A percentile compares a stretch with the other conserved stretches of the same genome.
phyloP scores from a whole-genome alignment of 2,113 vertebrate genomes.

The Hiodon alosoides region DNA sequence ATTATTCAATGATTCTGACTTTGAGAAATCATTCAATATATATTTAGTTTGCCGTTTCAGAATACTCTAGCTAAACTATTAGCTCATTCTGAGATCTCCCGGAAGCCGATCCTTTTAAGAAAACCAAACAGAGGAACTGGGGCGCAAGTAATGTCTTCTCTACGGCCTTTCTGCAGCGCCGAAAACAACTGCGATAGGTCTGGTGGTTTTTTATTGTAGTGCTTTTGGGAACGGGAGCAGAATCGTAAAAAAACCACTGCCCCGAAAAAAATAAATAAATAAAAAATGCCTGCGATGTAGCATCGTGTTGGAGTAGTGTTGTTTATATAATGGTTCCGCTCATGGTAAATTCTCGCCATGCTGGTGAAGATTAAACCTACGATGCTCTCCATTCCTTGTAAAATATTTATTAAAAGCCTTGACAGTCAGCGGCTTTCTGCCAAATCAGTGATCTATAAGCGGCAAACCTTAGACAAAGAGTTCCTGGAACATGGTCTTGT shows the following conservation, averaged over 20 bases:
- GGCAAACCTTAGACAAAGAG: neutral
- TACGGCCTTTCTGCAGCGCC: neutral
- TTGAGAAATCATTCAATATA: too few species aligned
- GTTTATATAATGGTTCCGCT: neutral
- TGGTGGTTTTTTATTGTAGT: too few species aligned
- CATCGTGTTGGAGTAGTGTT: too few species aligned
- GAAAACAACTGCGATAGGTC: too few species aligned
- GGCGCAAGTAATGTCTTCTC: constrained; percentile 1
- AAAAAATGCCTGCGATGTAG: neutral
- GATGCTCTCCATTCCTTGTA: neutral
- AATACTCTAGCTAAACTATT: neutral
- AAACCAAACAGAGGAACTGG: constrained; percentile 13
- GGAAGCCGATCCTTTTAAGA: neutral
- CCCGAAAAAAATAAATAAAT: neutral
- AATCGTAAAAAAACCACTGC: neutral
- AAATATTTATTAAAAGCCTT: constrained; percentile 20
- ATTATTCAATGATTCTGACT: too few species aligned
- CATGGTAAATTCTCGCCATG: neutral
- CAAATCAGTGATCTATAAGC: constrained; percentile 17
- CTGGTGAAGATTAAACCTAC: constrained; percentile 13
- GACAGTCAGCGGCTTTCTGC: neutral
- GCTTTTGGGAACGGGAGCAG: neutral
- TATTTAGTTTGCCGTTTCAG: neutral
- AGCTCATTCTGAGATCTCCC: neutral
- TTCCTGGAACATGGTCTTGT: neutral